These are phyloP conservation scores for Nycticebus coucang DNA, from an alignment of 2,113 vertebrate species.

Conservation along the genomic window DNA sequence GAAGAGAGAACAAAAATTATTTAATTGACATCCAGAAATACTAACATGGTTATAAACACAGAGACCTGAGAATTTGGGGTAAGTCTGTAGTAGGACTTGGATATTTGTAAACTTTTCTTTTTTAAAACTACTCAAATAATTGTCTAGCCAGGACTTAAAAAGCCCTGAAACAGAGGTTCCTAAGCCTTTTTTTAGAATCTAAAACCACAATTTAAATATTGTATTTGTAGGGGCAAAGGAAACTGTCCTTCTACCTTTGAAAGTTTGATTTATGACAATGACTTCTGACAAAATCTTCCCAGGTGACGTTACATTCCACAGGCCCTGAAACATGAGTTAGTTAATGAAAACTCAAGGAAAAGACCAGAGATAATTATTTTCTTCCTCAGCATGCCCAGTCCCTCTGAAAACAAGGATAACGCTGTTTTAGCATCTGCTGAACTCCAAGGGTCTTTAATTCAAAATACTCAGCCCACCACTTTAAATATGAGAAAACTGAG, in stretches of 20 bases:
- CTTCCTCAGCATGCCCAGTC: background rate
- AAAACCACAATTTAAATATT: slow-evolving; percentile 23
- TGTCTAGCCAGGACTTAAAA: background rate
- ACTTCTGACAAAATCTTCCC: background rate
- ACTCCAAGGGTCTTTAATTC: background rate
- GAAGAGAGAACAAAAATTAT: background rate
- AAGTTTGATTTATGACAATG: background rate
- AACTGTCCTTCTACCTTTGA: background rate
- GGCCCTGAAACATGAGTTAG: background rate
- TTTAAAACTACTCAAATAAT: background rate
- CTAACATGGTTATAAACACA: background rate
- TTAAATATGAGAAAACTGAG: too few species aligned
- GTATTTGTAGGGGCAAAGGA: background rate
- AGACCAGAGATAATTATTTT: background rate
- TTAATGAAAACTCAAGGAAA: background rate
- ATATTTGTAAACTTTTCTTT: background rate
- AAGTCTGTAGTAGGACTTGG: background rate
- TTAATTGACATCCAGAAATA: background rate
- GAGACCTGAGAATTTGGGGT: background rate
- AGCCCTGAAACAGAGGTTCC: background rate
- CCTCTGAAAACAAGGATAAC: background rate
- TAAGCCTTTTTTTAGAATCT: background rate
- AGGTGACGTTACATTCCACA: background rate
- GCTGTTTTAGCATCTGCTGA: background rate
- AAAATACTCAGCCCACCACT: background rate